Percentiles rank a stretch among this genome's conserved stretches.
These are phyloP conservation scores for Notoglanidium macrostoma DNA, from an alignment of 2,797 vertebrate species.

Conservation along the genomic window DNA sequence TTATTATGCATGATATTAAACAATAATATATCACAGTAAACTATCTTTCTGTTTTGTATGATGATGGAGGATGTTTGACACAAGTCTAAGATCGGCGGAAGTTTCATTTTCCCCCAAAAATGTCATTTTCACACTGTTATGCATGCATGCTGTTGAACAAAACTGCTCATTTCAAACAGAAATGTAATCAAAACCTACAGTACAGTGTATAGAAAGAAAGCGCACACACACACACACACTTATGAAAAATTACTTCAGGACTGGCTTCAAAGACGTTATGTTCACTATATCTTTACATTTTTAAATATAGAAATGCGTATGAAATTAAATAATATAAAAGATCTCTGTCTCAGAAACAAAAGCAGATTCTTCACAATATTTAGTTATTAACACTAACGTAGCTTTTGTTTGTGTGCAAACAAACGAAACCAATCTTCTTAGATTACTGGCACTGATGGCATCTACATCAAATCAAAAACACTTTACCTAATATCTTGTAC, in stretches of 20 bases:
- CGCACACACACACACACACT: no score
- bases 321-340: neutral
- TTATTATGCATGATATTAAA: neutral
- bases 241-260: neutral
- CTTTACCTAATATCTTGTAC: neutral
- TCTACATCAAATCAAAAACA: neutral
- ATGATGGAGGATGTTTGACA: neutral
- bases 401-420: neutral
- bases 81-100: neutral
- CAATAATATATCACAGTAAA: neutral
- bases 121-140: neutral
- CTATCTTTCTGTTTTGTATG: neutral
- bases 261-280: neutral
- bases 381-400: neutral
- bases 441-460: neutral
- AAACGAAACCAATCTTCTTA: neutral
- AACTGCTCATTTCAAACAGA: neutral
- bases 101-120: neutral
- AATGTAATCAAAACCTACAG: neutral
- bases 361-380: neutral
- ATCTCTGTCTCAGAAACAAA: neutral
- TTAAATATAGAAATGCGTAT: neutral
- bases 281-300: neutral
- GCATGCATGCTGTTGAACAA: neutral
- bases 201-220: neutral